A percentile compares a stretch with the other conserved stretches of the same genome.
Evolutionary conservation across 2,888 invertebrate genomes (phyloP).

Genomic region (Axea sp.): DNA sequence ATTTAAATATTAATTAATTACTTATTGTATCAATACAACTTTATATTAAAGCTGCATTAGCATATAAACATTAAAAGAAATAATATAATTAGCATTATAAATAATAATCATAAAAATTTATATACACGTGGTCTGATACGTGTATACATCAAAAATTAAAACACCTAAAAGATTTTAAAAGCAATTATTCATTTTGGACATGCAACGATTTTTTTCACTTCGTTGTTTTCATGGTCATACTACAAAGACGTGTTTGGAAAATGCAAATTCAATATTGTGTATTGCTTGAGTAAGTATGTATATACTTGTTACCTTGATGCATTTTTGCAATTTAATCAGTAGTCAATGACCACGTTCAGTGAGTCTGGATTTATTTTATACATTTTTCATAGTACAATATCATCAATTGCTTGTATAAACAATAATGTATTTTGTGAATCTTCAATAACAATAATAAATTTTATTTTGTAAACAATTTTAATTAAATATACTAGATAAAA

Average conservation of each 20-base stretch:
- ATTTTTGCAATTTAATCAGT: conserved; percentile 68
- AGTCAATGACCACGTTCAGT: conserved; percentile 67
- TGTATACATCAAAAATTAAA: conserved; percentile 15
- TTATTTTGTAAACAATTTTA: too few relatives aligned
- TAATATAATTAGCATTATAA: background rate
- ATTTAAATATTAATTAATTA: too few relatives aligned
- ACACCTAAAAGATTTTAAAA: conserved; percentile 29
- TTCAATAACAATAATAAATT: too few relatives aligned
- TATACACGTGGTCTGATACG: background rate
- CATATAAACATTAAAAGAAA: background rate
- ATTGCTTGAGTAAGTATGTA: conserved; percentile 12
- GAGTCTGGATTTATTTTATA: conserved; percentile 58
- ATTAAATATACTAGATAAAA: too few relatives aligned
- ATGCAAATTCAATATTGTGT: conserved; percentile 36
- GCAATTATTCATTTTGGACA: conserved; percentile 54
- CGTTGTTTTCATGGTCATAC: conserved; percentile 44
- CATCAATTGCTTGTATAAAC: too few relatives aligned
- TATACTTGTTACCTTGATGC: conserved; percentile 69
- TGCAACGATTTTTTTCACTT: conserved; percentile 37
- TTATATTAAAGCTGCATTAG: too few relatives aligned
- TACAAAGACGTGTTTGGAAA: conserved; percentile 50
- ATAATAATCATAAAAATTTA: conserved; percentile 43
- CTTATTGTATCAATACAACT: too few relatives aligned
- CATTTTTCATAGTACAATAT: conserved; percentile 35
- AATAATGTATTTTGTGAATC: too few relatives aligned